A percentile compares a stretch with the other conserved stretches of the same genome.
These are phyloP conservation scores for Synanthedon formicaeformis DNA, from an alignment of 2,888 invertebrate species.

Conservation along the genomic window DNA sequence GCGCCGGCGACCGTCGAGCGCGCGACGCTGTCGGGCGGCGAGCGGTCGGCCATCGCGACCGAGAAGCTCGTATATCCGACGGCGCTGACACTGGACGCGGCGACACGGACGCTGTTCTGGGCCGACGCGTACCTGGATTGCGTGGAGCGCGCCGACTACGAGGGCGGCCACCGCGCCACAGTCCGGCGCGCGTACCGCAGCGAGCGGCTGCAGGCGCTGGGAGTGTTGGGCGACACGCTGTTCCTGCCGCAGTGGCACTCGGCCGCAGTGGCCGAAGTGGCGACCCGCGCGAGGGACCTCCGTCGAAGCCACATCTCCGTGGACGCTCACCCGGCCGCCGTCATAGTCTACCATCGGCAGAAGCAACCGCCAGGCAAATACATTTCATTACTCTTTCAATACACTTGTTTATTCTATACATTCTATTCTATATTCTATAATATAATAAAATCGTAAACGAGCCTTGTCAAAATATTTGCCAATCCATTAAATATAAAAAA, in stretches of 20 bases:
- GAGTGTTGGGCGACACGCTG: constrained; percentile 79
- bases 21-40: constrained; percentile 74
- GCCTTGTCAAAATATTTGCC: too few species aligned
- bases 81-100: constrained; percentile 79
- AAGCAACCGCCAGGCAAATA: constrained; percentile 73
- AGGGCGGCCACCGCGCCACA: constrained; percentile 75
- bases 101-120: constrained; percentile 81
- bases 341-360: constrained; percentile 81
- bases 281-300: constrained; percentile 9
- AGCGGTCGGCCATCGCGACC: constrained; percentile 70
- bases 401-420: too few species aligned
- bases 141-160: constrained; percentile 82
- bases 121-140: constrained; percentile 84
- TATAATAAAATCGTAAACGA: too few species aligned
- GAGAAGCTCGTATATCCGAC: constrained; percentile 82
- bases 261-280: constrained; percentile 72
- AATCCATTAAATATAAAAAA: too few species aligned
- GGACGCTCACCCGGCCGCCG: constrained; percentile 66
- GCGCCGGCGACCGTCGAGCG: constrained; percentile 74
- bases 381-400: too few species aligned
- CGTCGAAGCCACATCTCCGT: constrained; percentile 8
- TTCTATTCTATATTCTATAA: too few species aligned
- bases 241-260: constrained; percentile 81
- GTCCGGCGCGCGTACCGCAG: constrained; percentile 57
- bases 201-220: constrained; percentile 38